Evolutionary conservation across 2,113 vertebrate genomes (phyloP).

Genomic region (Tetrax tetrax): DNA sequence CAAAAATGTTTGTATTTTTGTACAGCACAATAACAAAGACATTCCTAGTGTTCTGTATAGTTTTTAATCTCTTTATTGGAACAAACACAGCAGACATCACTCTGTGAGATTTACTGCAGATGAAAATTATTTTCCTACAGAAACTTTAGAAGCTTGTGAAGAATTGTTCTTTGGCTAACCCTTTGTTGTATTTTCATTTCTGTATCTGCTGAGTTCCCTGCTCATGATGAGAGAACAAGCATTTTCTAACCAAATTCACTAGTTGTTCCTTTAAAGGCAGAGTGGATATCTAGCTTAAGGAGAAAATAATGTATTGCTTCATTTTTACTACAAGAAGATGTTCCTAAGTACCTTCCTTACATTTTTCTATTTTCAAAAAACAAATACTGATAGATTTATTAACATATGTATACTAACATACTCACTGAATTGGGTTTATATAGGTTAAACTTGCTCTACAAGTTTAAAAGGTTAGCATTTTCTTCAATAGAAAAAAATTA

Average conservation of each 20-base stretch:
- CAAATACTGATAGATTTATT: neutral
- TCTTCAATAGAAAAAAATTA: neutral
- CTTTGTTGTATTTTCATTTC: neutral
- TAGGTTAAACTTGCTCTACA: neutral
- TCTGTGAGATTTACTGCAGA: neutral
- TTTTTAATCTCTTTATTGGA: neutral
- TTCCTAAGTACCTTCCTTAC: neutral
- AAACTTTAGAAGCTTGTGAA: neutral
- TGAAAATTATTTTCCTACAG: neutral
- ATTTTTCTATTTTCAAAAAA: neutral
- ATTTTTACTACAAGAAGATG: neutral
- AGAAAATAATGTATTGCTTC: neutral
- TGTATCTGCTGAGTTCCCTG: neutral
- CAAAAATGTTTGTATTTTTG: neutral
- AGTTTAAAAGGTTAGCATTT: neutral
- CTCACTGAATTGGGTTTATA: neutral
- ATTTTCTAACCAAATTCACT: neutral
- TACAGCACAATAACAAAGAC: neutral
- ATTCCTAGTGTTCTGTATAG: neutral
- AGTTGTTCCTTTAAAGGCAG: neutral
- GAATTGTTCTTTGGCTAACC: neutral
- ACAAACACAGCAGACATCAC: neutral
- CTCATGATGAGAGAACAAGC: neutral
- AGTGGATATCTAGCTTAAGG: neutral
- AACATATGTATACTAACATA: neutral